A percentile compares a stretch with the other conserved stretches of the same genome.
Evolutionary conservation across 2,888 invertebrate genomes (phyloP).

Genomic region (Notodonta dromedarius): DNA sequence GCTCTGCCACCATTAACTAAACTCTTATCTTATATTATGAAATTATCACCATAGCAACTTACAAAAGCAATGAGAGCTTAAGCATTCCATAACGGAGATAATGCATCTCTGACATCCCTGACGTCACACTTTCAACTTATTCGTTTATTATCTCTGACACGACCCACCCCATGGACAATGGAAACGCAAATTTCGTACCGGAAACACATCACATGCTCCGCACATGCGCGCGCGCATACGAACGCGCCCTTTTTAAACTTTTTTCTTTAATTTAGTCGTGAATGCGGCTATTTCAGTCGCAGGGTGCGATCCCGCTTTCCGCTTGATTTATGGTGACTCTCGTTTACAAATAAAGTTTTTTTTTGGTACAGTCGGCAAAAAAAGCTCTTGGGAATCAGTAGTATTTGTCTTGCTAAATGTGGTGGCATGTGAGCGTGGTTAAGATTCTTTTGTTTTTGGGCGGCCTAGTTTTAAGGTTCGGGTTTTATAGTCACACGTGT

Average conservation of each 20-base stretch:
- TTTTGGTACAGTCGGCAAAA: conserved; percentile 18
- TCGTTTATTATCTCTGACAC: conserved; percentile 53
- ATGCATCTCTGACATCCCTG: background rate
- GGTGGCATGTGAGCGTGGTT: background rate
- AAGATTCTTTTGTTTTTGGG: background rate
- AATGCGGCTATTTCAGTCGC: conserved; percentile 64
- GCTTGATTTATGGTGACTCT: conserved; percentile 66
- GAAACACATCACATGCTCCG: conserved; percentile 77
- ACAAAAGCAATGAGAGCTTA: background rate
- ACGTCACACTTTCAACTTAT: conserved; percentile 45
- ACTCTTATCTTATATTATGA: too few relatives aligned
- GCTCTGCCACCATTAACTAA: too few relatives aligned
- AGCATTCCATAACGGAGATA: background rate
- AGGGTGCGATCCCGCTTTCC: conserved; percentile 58
- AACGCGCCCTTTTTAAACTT: conserved; percentile 69
- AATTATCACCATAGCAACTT: too few relatives aligned
- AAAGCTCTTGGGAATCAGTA: conserved; percentile 6
- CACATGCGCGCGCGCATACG: conserved; percentile 73
- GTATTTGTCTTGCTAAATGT: conserved; percentile 21
- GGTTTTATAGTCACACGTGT: too few relatives aligned
- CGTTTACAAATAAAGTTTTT: conserved; percentile 33
- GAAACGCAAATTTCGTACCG: conserved; percentile 72
- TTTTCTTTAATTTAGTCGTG: conserved; percentile 57
- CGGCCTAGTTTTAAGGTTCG: too few relatives aligned
- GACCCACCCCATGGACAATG: conserved; percentile 53